A percentile compares a stretch with the other conserved stretches of the same genome.
These are phyloP conservation scores for Troides aeacus DNA, from an alignment of 2,888 invertebrate species.

Conservation along the genomic window DNA sequence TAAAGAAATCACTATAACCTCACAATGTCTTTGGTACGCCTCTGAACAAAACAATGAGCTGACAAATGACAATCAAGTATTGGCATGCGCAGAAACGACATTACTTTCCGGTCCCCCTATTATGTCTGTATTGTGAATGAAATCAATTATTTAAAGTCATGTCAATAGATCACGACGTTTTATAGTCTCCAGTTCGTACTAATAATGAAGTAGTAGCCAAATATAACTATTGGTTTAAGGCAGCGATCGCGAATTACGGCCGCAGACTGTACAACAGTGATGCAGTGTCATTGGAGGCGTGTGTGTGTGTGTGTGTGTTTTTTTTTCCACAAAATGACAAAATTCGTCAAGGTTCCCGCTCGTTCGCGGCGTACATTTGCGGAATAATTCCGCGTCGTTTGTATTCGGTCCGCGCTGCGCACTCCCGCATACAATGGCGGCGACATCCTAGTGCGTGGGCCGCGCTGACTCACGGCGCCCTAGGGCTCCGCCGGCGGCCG, in stretches of 20 bases:
- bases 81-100: too few relatives aligned
- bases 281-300: not conserved
- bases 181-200: too few relatives aligned
- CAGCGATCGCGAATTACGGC: not conserved
- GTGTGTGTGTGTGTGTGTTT: not conserved
- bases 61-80: too few relatives aligned
- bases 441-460: constrained; percentile 42
- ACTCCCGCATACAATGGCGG: constrained; percentile 45
- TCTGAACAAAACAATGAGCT: too few relatives aligned
- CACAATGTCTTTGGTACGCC: too few relatives aligned
- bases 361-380: constrained; percentile 7
- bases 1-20: too few relatives aligned
- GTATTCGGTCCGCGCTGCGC: constrained; percentile 38
- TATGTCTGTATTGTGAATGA: too few relatives aligned
- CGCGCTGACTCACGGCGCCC: constrained; percentile 36
- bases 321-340: constrained; percentile 3
- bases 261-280: not conserved
- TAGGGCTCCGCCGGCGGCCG: constrained; percentile 15
- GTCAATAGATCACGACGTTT: too few relatives aligned
- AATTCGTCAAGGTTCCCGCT: constrained; percentile 5
- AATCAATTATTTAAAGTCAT: too few relatives aligned
- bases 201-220: not conserved
- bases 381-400: constrained; percentile 31
- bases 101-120: too few relatives aligned
- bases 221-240: not conserved